Evolutionary conservation across 30 jellyfish, hydroid and myxozoan genomes (phyloP).

Genomic region (Turritopsis rubra): DNA sequence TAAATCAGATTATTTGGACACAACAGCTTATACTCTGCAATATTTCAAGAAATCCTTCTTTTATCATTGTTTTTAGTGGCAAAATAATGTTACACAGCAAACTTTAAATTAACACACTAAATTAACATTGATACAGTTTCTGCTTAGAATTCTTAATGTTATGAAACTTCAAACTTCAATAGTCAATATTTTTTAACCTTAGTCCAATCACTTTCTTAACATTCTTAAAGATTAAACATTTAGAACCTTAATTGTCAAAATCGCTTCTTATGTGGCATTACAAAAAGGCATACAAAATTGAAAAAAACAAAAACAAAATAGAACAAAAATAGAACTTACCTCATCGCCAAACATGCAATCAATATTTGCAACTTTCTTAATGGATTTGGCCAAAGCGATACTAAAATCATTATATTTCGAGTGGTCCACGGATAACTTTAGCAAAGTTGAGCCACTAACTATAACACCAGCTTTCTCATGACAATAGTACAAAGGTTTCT

Average conservation of each 20-base stretch:
- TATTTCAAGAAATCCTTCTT: no score
- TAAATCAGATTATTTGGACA: neutral
- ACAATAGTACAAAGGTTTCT: slow-evolving; percentile 33
- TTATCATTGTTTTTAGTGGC: no score
- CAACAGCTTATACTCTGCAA: no score
- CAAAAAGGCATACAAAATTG: neutral
- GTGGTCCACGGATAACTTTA: slow-evolving; percentile 33
- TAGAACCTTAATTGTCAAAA: no score
- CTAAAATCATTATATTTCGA: neutral
- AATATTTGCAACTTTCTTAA: slow-evolving; percentile 1
- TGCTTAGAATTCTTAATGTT: neutral
- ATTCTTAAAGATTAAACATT: no score
- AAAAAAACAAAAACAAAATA: neutral
- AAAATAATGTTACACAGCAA: no score
- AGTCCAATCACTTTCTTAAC: no score
- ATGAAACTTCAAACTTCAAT: neutral
- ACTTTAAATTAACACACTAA: neutral
- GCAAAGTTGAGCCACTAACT: slow-evolving; percentile 47
- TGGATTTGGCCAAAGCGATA: slow-evolving; percentile 24
- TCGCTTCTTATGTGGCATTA: neutral
- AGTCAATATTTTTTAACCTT: no score
- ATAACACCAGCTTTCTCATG: slow-evolving; percentile 50
- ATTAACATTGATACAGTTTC: neutral
- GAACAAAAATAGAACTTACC: slow-evolving; percentile 43
- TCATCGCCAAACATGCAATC: slow-evolving; percentile 39